A percentile compares a stretch with the other conserved stretches of the same genome.
Evolutionary conservation across 1,140 invertebrate genomes (phyloP).

Genomic region (Danaus melanippus): DNA sequence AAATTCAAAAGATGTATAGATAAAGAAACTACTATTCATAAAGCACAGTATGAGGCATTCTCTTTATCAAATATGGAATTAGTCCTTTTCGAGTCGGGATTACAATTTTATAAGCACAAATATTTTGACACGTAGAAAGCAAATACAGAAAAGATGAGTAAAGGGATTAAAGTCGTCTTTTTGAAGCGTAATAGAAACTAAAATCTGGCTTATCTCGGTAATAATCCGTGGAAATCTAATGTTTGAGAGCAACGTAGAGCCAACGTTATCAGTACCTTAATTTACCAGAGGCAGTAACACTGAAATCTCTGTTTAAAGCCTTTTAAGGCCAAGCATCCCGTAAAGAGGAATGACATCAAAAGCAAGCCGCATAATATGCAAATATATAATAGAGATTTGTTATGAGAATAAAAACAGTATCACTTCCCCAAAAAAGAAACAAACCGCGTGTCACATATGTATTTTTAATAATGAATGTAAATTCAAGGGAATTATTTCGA

Average conservation of each 20-base stretch:
- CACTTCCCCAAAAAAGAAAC: too few species aligned
- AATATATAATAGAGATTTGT: too few species aligned
- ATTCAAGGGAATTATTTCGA: too few species aligned
- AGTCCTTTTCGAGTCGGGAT: constrained; percentile 45
- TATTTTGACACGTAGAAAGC: constrained; percentile 60
- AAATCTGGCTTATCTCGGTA: constrained; percentile 19
- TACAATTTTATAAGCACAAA: constrained; percentile 53
- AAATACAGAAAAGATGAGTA: constrained; percentile 46
- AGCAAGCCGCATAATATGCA: constrained; percentile 3
- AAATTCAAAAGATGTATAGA: constrained; percentile 58
- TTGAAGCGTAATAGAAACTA: constrained; percentile 13
- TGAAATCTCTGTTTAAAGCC: constrained; percentile 10
- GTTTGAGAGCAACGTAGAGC: too few species aligned
- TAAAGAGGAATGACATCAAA: constrained; percentile 11
- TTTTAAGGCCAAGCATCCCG: constrained; percentile 13
- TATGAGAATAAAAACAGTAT: too few species aligned
- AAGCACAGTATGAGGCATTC: constrained; percentile 54
- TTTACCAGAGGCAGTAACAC: constrained; percentile 15
- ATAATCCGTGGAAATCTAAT: constrained; percentile 7
- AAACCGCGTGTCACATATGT: too few species aligned
- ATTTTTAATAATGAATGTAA: too few species aligned
- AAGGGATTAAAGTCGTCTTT: constrained; percentile 43
- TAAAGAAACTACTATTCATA: constrained; percentile 62
- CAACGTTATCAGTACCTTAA: constrained; percentile 17
- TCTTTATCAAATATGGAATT: constrained; percentile 68